Evolutionary conservation across 2,888 invertebrate genomes (phyloP), one percentile per base, ranked within the genome.

Genomic region (Dolichomitus sp.): DNA sequence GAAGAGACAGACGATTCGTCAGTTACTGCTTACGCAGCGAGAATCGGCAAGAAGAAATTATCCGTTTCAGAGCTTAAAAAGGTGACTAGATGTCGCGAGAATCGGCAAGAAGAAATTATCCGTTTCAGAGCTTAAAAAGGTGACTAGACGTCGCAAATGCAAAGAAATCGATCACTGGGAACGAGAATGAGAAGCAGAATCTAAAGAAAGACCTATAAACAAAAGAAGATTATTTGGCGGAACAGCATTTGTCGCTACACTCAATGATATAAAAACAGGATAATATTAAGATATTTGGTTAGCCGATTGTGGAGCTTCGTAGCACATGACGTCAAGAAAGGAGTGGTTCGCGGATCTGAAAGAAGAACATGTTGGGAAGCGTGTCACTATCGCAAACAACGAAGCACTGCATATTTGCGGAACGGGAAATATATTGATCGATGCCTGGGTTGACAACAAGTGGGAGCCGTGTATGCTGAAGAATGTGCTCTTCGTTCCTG

Each of bases 401-500:
- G 19, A 63, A 17, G 19, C 19, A 4, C n/a, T 63, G 6, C 23
- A 11, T 42, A n/a, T 63, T 14, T 12, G 40, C 4, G 63, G 12
- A 63, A 63, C 19, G 9, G 63, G 61, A 19, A 33, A 30, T 14
- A 59, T 59, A 33, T 19, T 59, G 5, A 59, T 59, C n/a, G 59
- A 59, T n/a, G 19, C 33, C 4, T 59, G 59, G 59, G n/a, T 59
- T 11, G 19, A 33, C 6, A 59, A 33, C 7, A 11, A n/a, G n/a
- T 79, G 70, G 79, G n/a, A 66, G 3, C 14, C 69, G 3, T n/a
- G 84, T 17, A 54, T 4, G 0, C 17, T 84, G 0, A 45, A 78
- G 7, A 40, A 81, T 12, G 61, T 72, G 0, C 40, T 75, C 33
- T 79, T 76, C 45, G 65, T 82, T 14, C 75, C 79, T 2, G 61